Conservation (phyloP, 2,113 vertebrate genomes). For the Lasiurus cinereus region DNA sequence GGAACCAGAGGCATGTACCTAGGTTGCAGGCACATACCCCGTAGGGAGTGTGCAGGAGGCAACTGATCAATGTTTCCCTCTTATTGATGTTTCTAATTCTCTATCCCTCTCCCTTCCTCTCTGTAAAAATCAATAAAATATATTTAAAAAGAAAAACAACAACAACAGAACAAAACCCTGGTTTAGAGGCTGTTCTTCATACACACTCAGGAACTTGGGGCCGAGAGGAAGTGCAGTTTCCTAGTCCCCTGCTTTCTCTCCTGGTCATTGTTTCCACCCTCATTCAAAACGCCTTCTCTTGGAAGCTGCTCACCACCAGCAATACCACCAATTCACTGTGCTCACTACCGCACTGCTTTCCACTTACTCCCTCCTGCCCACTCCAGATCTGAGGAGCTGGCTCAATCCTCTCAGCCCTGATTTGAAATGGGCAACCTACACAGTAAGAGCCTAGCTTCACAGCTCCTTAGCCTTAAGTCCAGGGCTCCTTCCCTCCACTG, state of each 20-base stretch:
- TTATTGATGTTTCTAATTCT: too few relatives aligned
- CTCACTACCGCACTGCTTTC: background rate
- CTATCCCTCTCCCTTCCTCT: too few relatives aligned
- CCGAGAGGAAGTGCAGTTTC: background rate
- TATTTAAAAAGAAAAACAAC: too few relatives aligned
- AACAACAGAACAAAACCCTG: background rate
- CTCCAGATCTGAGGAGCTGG: too few relatives aligned
- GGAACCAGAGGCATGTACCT: too few relatives aligned
- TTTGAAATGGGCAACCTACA: background rate
- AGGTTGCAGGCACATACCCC: too few relatives aligned
- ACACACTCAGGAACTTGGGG: background rate
- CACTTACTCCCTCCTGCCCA: rapidly evolving
- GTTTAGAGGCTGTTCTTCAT: background rate
- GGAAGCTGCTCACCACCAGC: background rate
- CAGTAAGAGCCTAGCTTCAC: background rate
- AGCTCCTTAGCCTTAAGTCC: background rate
- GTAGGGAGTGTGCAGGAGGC: too few relatives aligned
- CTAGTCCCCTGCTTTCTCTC: background rate
- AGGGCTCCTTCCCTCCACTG: background rate
- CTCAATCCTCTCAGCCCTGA: background rate
- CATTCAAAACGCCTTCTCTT: background rate
- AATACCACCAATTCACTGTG: background rate
- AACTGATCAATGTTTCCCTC: too few relatives aligned
- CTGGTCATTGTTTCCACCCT: background rate
- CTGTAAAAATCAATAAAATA: too few relatives aligned